phyloP scores from a whole-genome alignment of 1,140 invertebrate genomes.

The Leguminivora glycinivorella region DNA sequence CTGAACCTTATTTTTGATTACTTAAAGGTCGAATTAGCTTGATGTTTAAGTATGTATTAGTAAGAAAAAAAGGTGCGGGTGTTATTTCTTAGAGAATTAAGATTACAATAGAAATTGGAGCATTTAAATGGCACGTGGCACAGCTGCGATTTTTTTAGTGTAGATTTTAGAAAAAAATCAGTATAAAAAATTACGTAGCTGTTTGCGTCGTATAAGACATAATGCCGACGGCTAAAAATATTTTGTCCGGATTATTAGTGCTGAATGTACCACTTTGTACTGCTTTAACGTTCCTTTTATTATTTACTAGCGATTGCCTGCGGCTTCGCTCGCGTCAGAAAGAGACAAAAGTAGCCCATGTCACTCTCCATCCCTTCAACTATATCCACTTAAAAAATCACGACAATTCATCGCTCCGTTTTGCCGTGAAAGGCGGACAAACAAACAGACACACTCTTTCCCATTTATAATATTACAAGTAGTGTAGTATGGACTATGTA shows the following conservation, averaged over 20 bases:
- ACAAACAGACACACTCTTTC: too few relatives aligned
- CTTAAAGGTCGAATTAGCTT: conserved; percentile 18
- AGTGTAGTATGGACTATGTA: too few relatives aligned
- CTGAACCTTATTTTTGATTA: not conserved
- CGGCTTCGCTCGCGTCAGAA: too few relatives aligned
- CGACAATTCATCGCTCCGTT: too few relatives aligned
- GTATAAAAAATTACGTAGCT: conserved; percentile 17
- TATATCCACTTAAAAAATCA: too few relatives aligned
- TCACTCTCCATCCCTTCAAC: too few relatives aligned
- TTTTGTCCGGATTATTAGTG: not conserved
- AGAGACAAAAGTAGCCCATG: too few relatives aligned
- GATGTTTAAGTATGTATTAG: not conserved
- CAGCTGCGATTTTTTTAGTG: conserved; percentile 43
- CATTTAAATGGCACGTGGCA: conserved; percentile 36
- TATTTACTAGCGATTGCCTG: too few relatives aligned
- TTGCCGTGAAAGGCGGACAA: too few relatives aligned
- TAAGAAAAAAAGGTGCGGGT: conserved; percentile 29
- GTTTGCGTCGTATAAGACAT: not conserved
- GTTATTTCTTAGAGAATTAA: conserved; percentile 26
- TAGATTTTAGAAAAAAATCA: not conserved
- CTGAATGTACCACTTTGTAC: not conserved
- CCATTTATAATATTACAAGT: too few relatives aligned
- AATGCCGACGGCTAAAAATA: not conserved
- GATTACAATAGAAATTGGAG: conserved; percentile 41
- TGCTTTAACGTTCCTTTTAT: not conserved